A percentile compares a stretch with the other conserved stretches of the same genome.
Conservation (phyloP, 2,888 invertebrate species). For the Amphipyra tragopoginis region DNA sequence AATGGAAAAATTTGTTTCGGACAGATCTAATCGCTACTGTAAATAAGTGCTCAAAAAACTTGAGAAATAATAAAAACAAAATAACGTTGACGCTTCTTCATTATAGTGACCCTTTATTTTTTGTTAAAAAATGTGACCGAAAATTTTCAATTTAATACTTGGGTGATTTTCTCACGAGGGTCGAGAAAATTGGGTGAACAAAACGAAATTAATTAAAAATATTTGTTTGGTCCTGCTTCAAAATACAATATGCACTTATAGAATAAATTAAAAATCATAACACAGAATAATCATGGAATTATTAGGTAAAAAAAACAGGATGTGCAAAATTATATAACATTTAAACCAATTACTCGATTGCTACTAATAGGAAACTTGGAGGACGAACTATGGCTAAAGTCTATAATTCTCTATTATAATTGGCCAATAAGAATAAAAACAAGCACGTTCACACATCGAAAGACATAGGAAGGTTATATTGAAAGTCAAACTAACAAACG, state of each 20-base stretch:
- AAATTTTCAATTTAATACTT: constrained; percentile 52
- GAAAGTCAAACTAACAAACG: background rate
- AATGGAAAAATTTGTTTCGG: constrained; percentile 66
- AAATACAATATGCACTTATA: background rate
- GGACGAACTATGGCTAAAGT: background rate
- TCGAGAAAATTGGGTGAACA: constrained; percentile 12
- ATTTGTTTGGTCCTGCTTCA: background rate
- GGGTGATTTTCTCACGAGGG: constrained; percentile 50
- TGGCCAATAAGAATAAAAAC: background rate
- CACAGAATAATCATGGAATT: background rate
- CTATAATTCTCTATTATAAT: background rate
- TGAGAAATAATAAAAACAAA: constrained; percentile 16
- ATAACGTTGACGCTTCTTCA: constrained; percentile 22
- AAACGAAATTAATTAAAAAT: constrained; percentile 6
- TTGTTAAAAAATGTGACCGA: constrained; percentile 4
- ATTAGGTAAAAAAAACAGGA: background rate
- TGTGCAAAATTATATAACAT: background rate
- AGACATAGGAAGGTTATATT: background rate
- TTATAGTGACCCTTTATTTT: constrained; percentile 26
- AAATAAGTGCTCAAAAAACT: constrained; percentile 44
- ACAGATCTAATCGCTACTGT: constrained; percentile 51
- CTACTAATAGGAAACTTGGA: background rate
- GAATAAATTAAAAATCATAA: background rate
- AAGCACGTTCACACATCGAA: background rate
- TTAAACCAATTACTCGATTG: background rate